phyloP scores from a whole-genome alignment of 2,888 invertebrate genomes.

The Hirtodrosophila histrioides region DNA sequence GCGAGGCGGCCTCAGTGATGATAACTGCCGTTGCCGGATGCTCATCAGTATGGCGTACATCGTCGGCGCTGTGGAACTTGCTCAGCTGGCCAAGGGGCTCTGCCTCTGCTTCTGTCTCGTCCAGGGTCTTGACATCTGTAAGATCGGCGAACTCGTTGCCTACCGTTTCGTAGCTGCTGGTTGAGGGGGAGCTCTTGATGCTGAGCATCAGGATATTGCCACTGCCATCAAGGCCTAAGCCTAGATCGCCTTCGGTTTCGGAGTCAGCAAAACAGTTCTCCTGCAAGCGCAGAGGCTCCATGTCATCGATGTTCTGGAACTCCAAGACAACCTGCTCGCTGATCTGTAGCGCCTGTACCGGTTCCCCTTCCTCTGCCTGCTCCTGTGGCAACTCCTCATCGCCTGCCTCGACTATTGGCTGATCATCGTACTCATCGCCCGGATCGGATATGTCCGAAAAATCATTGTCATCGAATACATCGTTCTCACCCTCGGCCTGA shows the following conservation, averaged over 20 bases:
- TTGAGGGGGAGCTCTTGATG: constrained; percentile 84
- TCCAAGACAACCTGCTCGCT: constrained; percentile 64
- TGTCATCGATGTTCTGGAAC: constrained; percentile 73
- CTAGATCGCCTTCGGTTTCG: constrained; percentile 62
- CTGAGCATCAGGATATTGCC: constrained; percentile 72
- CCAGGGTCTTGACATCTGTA: constrained; percentile 45
- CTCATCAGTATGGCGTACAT: constrained; percentile 72
- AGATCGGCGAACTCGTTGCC: constrained; percentile 84
- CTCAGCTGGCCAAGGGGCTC: constrained; percentile 59
- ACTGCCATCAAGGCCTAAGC: constrained; percentile 54
- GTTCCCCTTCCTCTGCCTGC: constrained; percentile 39
- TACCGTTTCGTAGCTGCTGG: constrained; percentile 84
- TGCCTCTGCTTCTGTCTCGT: constrained; percentile 33
- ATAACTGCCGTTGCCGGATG: constrained; percentile 89
- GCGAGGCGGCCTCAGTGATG: constrained; percentile 89
- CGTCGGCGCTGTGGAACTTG: constrained; percentile 85
- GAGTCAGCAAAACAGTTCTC: constrained; percentile 81
- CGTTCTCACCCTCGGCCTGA: constrained; percentile 85
- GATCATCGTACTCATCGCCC: constrained; percentile 78
- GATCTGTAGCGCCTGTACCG: constrained; percentile 52
- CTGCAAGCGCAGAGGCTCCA: constrained; percentile 73
- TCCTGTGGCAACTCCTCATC: background rate
- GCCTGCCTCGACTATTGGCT: constrained; percentile 28
- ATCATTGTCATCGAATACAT: constrained; percentile 86
- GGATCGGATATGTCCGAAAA: constrained; percentile 86